These are phyloP conservation scores for Hoplodrina blanda DNA, from an alignment of 2,888 invertebrate species.

Conservation along the genomic window DNA sequence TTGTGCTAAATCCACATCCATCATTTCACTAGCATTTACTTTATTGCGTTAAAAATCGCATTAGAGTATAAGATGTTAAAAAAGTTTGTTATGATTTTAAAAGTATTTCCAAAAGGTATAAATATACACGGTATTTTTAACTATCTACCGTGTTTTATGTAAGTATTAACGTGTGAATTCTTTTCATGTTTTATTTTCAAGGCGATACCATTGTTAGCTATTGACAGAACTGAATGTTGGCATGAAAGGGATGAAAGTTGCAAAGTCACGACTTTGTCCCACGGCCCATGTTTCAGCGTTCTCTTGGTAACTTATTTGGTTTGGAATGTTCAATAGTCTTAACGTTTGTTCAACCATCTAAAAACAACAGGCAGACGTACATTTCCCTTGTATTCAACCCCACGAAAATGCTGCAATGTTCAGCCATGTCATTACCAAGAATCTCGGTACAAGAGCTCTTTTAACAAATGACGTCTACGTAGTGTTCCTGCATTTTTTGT, in stretches of 20 bases:
- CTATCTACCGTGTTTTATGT: neutral
- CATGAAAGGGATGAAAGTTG: slow-evolving; percentile 24
- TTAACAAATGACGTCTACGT: slow-evolving; percentile 19
- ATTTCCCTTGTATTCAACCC: neutral
- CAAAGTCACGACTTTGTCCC: slow-evolving; percentile 31
- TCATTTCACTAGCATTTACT: slow-evolving; percentile 2
- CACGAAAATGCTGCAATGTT: slow-evolving; percentile 3
- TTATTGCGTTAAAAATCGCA: neutral
- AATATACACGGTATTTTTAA: slow-evolving; percentile 10
- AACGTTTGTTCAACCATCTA: slow-evolving; percentile 33
- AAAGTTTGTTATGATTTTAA: neutral
- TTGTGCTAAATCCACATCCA: slow-evolving; percentile 9
- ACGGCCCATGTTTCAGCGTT: neutral
- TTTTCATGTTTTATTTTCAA: neutral
- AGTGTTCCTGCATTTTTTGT: slow-evolving; percentile 12
- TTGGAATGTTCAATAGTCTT: slow-evolving; percentile 13
- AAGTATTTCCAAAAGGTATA: too few relatives aligned
- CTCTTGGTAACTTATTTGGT: slow-evolving; percentile 21
- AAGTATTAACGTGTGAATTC: neutral
- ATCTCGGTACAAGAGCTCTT: slow-evolving; percentile 24
- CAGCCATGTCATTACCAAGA: slow-evolving; percentile 12
- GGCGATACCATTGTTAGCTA: neutral
- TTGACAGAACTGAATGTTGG: slow-evolving; percentile 14
- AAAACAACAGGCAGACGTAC: neutral
- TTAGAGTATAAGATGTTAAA: neutral